Evolutionary conservation across 2,113 vertebrate species (phyloP), one percentile per base, ranked within the genome.

Genomic region (Monarcha castaneiventris): DNA sequence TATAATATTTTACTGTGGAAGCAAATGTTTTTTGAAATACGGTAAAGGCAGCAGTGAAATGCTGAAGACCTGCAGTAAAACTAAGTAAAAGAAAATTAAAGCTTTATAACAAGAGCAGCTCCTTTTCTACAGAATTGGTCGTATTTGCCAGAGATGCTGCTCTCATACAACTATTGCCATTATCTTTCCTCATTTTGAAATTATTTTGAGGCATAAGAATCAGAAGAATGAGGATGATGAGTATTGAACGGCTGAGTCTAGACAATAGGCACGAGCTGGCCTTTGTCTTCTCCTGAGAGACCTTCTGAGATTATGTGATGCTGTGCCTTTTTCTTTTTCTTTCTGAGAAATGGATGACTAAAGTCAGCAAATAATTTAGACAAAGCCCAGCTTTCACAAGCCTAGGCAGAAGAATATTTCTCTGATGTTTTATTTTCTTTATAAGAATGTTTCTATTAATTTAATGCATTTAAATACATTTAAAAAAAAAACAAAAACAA

Each of bases 311-410:
- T 78, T 51, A 46, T 46, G 66, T 25, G 86, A 81, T 77, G 51
- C 37, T 51, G 46, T 8, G 58, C 29, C 44, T 63, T 67, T 87
- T 59, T 69, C 75, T 88, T 48, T 43, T n/a, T 35, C n/a, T 72
- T 44, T 49, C 68, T 77, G 51, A 93, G 86, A 95, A 92, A 94
- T 51, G 46, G 72, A 84, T 51, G 55, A 84, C 86, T 78, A 43
- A 94, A 92, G 89, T 95, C 80, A 94, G 92, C 88, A 96, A 93
- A 93, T 78, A 90, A 90, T 87, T 95, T 84, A 86, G 68, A 93
- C 80, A 81, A 87, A 81, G 77, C 20, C 27, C 64, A 81, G 30
- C 51, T 86, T 69, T 74, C 80, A 86, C 33, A 78, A 74, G 48
- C 21, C 19, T 32, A 29, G 79, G 56, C 52, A 64, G 52, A 63